Evolutionary conservation across 1,140 invertebrate genomes (phyloP), one percentile per base, ranked within the genome.

Genomic region (Diploscapter pachys): DNA sequence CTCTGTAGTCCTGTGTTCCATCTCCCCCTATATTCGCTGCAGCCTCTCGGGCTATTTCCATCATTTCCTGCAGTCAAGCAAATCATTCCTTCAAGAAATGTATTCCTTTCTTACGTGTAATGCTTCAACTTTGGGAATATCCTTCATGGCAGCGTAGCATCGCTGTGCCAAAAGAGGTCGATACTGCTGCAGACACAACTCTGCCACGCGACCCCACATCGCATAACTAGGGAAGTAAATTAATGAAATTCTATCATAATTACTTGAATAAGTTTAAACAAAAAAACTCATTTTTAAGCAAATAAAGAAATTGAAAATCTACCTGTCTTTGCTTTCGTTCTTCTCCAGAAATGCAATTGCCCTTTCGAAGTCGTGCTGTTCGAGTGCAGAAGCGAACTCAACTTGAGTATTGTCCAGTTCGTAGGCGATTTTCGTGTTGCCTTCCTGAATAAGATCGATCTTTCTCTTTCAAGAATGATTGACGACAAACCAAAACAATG

Each of bases 201-300:
- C 90, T 0, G 93, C 93, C 4, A 99, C 88, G 75, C 93, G 94
- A 72, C 92, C 91, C 96, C 96, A 99, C 91, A 99, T 94, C 0
- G 92, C 91, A 81, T 76, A 76, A 1, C 71, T 72, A 50, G 48
- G 56, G 51, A 64, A 8, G 31, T 59, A 59, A 13, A 13, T 9
- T 59, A 13, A 9, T 11, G 57, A 59, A 59, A 59, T 13, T 11
- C 31, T 11, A 59, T 11, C 31, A 59, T 59, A 11, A 9, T 31
- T 31, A 31, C 31, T 31, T 31, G 31, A 31, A 31, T 31, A 31
- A 31, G 31, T 31, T 31, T 31, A 31, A 31, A 31, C 0, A 31
- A 31, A 31, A 31, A 31, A 31, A 31, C 31, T 31, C 31, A 31
- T 31, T 31, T 31, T 31, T 31, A 31, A 31, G 1, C 31, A 31